Evolutionary conservation across 1,140 invertebrate species (phyloP), one percentile per base, ranked within the genome.

Genomic region (Pseudomyrmex sp.): DNA sequence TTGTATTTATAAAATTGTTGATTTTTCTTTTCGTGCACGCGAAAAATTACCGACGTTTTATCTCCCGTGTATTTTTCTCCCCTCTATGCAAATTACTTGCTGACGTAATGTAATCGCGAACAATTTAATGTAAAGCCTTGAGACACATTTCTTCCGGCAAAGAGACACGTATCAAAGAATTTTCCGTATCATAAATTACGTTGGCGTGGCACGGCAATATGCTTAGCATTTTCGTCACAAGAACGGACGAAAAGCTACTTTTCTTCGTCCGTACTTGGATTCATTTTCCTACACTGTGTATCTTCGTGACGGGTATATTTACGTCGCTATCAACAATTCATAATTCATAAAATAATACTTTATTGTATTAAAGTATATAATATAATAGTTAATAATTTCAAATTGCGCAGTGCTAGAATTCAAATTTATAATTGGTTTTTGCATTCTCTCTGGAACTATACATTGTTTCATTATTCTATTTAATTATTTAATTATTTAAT

Each of bases 191-290:
- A 48, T 72, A 70, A 70, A 80, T 80, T 35, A 26, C 20, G 5
- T 18, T 23, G n/a, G 4, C 59, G 23, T 23, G 52, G 50, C 48
- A 9, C n/a, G 59, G 3, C 52, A 58, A 72, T 80, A 70, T 70
- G 54, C 54, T 59, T 80, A 70, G 59, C 54, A 80, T 80, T 80
- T 72, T 48, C 50, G 54, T 80, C 66, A 70, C 44, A 44, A 70
- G 59, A 58, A 18, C 9, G 9, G 15, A 56, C 20, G 23, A n/a
- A 15, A 5, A n/a, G 26, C 35, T 20, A 26, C 3, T 72, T 59
- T 35, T 2, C 23, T 59, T 26, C 15, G 44, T 68, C 12, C 13
- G 61, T 9, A 2, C 54, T 54, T 79, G n/a, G 10, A 79, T 59
- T 70, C 10, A 50, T 26, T 10, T 8, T 52, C 5, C 18, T 12